Percentiles rank a stretch among this genome's conserved stretches.
phyloP scores from a whole-genome alignment of 1,140 invertebrate genomes.

The Aphelinus certus region DNA sequence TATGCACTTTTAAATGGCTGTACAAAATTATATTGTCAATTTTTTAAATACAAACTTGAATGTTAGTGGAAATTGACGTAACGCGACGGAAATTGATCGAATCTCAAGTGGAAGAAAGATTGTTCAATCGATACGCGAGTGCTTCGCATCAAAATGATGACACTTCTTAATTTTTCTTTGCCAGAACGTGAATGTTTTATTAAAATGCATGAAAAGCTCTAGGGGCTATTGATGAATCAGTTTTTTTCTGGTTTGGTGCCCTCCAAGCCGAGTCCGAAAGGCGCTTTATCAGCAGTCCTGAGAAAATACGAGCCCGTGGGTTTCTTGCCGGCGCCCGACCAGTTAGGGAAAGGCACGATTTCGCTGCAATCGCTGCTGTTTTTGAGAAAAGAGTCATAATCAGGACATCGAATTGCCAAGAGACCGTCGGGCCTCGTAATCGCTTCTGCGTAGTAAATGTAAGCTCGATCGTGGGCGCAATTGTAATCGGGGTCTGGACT shows the following conservation, averaged over 20 bases:
- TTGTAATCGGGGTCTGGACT: background rate
- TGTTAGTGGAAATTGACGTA: no score
- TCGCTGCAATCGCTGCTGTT: background rate
- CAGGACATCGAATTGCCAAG: background rate
- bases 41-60: no score
- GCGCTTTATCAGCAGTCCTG: background rate
- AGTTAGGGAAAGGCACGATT: background rate
- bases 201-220: no score
- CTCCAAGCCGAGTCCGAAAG: slow-evolving; percentile 5
- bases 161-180: no score
- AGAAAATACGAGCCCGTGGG: background rate
- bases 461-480: slow-evolving; percentile 15
- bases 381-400: slow-evolving; percentile 1
- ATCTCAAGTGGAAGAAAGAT: no score
- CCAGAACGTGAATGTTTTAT: no score
- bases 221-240: no score
- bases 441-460: slow-evolving; percentile 17
- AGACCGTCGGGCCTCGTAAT: background rate
- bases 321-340: background rate
- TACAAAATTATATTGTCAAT: no score
- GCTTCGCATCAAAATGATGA: no score
- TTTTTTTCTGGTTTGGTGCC: background rate
- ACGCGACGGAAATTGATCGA: no score
- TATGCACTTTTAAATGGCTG: no score
- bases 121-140: no score